A percentile compares a stretch with the other conserved stretches of the same genome.
phyloP scores from a whole-genome alignment of 1,140 invertebrate species.

The Marisa cornuarietis region DNA sequence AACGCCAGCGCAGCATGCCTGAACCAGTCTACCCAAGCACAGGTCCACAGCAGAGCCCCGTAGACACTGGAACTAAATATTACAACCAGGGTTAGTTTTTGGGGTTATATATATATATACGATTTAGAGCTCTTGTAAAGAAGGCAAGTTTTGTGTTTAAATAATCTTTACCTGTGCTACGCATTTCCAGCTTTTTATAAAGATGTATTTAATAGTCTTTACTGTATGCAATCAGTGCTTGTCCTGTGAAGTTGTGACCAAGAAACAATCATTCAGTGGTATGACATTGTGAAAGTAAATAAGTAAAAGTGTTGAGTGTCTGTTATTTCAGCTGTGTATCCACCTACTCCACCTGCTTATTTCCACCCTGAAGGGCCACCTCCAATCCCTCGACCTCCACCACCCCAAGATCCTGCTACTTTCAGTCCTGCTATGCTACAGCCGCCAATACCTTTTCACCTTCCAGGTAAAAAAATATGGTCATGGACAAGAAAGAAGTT shows the following conservation, averaged over 20 bases:
- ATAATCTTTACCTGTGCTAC: too few species aligned
- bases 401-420: constrained; percentile 22
- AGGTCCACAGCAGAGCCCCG: constrained; percentile 24
- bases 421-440: constrained; percentile 35
- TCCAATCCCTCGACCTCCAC: constrained; percentile 14
- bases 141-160: too few species aligned
- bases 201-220: too few species aligned
- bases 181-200: too few species aligned
- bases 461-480: constrained; percentile 28
- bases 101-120: too few species aligned
- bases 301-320: too few species aligned
- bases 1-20: constrained; percentile 72
- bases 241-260: too few species aligned
- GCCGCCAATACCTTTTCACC: constrained; percentile 29
- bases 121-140: too few species aligned
- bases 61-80: constrained; percentile 31
- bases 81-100: constrained; percentile 41
- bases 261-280: too few species aligned
- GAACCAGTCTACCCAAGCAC: constrained; percentile 43
- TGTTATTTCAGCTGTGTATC: constrained; percentile 12
- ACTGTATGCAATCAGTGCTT: too few species aligned
- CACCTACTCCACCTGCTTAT: constrained; percentile 8
- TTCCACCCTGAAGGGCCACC: constrained; percentile 27
- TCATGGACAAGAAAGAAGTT: too few species aligned
- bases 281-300: too few species aligned